phyloP scores from a whole-genome alignment of 2,888 invertebrate genomes.

The Rhopalosiphum nymphaeae region DNA sequence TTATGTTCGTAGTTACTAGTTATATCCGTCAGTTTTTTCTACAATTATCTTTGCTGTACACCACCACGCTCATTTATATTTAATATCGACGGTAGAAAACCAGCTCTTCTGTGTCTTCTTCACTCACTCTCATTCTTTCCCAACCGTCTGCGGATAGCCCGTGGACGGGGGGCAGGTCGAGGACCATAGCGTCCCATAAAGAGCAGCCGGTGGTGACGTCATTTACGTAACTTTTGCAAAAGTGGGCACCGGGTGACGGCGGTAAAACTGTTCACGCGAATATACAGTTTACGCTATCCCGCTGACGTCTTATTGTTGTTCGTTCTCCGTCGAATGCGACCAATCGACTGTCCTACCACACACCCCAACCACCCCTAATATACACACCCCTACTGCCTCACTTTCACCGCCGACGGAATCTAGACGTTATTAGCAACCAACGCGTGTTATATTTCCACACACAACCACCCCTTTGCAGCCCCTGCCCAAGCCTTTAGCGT shows the following conservation, averaged over 20 bases:
- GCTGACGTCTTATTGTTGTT: constrained; percentile 38
- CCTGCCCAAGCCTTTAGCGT: background rate
- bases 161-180: background rate
- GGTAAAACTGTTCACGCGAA: background rate
- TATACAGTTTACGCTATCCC: background rate
- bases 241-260: constrained; percentile 35
- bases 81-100: background rate
- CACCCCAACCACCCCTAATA: background rate
- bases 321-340: background rate
- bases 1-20: background rate
- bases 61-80: background rate
- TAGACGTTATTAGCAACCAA: constrained; percentile 18
- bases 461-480: background rate
- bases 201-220: constrained; percentile 39
- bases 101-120: background rate
- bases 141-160: background rate
- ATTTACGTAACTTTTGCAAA: constrained; percentile 47
- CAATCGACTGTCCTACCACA: background rate
- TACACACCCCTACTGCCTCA: background rate
- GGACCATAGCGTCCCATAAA: constrained; percentile 3
- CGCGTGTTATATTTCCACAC: background rate
- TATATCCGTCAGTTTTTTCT: background rate
- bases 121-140: background rate
- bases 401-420: background rate
- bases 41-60: background rate